These are phyloP conservation scores for Incurvaria masculella DNA, from an alignment of 2,888 invertebrate species.

Conservation along the genomic window DNA sequence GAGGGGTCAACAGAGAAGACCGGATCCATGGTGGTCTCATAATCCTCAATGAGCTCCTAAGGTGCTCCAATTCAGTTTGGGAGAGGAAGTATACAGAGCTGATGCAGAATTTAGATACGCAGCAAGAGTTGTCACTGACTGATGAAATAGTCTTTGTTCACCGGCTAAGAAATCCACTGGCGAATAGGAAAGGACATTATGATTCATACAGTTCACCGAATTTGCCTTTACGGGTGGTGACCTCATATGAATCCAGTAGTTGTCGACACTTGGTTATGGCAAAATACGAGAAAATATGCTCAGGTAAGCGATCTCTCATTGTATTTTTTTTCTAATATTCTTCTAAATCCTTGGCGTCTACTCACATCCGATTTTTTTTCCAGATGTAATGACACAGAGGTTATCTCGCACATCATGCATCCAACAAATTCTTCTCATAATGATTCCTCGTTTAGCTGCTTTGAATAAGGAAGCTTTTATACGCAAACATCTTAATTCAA, in stretches of 20 bases:
- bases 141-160: constrained; percentile 54
- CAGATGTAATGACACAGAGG: constrained; percentile 79
- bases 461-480: constrained; percentile 82
- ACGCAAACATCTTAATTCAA: constrained; percentile 67
- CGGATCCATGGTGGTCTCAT: constrained; percentile 89
- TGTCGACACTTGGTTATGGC: constrained; percentile 81
- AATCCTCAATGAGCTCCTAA: constrained; percentile 88
- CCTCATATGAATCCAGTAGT: constrained; percentile 75
- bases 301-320: constrained; percentile 28
- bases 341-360: not conserved
- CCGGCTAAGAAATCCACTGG: constrained; percentile 58
- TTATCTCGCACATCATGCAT: constrained; percentile 74
- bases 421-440: constrained; percentile 80
- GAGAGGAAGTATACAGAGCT: constrained; percentile 74
- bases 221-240: constrained; percentile 43
- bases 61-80: constrained; percentile 87
- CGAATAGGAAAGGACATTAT: constrained; percentile 42
- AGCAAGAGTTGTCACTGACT: constrained; percentile 38
- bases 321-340: not conserved
- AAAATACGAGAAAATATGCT: constrained; percentile 78
- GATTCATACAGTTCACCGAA: constrained; percentile 50
- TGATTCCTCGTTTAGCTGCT: constrained; percentile 91
- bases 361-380: constrained; percentile 19
- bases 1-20: constrained; percentile 81
- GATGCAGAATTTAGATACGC: constrained; percentile 58